Conservation (phyloP, 2,888 invertebrate species). For the Piscicola geometra region DNA sequence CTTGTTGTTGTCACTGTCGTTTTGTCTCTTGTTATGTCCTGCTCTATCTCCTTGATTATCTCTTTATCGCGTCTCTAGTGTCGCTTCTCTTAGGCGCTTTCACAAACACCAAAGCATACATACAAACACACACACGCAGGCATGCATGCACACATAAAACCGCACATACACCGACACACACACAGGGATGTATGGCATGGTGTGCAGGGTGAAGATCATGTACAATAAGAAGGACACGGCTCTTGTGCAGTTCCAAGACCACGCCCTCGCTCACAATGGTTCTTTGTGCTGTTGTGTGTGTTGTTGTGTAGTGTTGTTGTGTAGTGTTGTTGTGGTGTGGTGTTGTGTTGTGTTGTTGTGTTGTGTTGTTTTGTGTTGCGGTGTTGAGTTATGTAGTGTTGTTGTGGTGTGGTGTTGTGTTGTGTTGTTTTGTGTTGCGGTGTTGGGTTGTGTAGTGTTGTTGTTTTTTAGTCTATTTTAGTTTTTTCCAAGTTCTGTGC, state of each 20-base stretch:
- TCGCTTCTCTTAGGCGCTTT: background rate
- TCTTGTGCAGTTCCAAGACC: constrained; percentile 36
- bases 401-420: background rate
- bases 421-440: background rate
- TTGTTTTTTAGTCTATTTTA: background rate
- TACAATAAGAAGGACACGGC: constrained; percentile 40
- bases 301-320: background rate
- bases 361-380: background rate
- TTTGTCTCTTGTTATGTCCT: too few relatives aligned
- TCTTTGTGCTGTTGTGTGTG: background rate
- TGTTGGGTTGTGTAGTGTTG: background rate
- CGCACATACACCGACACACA: background rate
- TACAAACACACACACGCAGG: background rate
- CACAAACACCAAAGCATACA: background rate
- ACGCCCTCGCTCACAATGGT: constrained; percentile 36
- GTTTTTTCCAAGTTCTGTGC: background rate
- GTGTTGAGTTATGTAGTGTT: background rate
- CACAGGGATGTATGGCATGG: constrained; percentile 37
- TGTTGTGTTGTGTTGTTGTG: background rate
- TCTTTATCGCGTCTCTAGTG: background rate
- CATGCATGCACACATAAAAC: too few relatives aligned
- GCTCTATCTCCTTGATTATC: too few relatives aligned
- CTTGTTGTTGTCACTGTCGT: background rate
- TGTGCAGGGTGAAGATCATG: constrained; percentile 37
- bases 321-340: background rate